A percentile compares a stretch with the other conserved stretches of the same genome.
These are phyloP conservation scores for Allophyes oxyacanthae DNA, from an alignment of 2,888 invertebrate species.

Conservation along the genomic window DNA sequence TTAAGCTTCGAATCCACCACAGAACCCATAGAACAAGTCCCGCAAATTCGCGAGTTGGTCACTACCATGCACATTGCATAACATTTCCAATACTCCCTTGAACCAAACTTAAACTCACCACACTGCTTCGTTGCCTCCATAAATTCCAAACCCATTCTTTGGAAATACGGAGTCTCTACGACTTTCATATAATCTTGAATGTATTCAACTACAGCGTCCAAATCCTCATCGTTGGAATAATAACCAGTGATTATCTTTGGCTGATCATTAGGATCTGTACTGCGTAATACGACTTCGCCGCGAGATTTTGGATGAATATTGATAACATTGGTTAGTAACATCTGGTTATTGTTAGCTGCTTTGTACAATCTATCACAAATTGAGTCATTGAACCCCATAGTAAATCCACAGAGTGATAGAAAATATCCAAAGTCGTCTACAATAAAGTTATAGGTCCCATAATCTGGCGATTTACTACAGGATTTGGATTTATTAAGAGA, in stretches of 20 bases:
- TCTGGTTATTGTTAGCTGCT: conserved; percentile 7
- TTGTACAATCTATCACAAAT: conserved; percentile 21
- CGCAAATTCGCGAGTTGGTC: not conserved
- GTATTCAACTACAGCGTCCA: conserved; percentile 9
- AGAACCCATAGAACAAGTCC: conserved; percentile 38
- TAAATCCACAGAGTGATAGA: conserved; percentile 22
- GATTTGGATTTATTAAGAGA: conserved; percentile 10
- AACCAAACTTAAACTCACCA: conserved; percentile 4
- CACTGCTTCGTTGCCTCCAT: conserved; percentile 8
- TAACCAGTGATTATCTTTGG: conserved; percentile 18
- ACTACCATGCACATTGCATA: conserved; percentile 31
- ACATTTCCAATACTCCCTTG: conserved; percentile 20
- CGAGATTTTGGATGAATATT: conserved; percentile 17
- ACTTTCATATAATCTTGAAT: conserved; percentile 21
- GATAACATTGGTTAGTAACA: conserved; percentile 7
- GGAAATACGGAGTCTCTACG: conserved; percentile 19
- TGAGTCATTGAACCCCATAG: conserved; percentile 11
- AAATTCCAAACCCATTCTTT: conserved; percentile 10
- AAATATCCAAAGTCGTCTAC: conserved; percentile 12
- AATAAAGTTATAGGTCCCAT: conserved; percentile 10
- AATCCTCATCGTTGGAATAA: conserved; percentile 25
- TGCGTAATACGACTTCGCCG: conserved; percentile 19
- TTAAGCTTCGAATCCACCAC: conserved; percentile 28
- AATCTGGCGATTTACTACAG: not conserved
- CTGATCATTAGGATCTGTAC: conserved; percentile 20